Conservation (phyloP, 2,888 invertebrate genomes). For the Ferrisia virgata region DNA sequence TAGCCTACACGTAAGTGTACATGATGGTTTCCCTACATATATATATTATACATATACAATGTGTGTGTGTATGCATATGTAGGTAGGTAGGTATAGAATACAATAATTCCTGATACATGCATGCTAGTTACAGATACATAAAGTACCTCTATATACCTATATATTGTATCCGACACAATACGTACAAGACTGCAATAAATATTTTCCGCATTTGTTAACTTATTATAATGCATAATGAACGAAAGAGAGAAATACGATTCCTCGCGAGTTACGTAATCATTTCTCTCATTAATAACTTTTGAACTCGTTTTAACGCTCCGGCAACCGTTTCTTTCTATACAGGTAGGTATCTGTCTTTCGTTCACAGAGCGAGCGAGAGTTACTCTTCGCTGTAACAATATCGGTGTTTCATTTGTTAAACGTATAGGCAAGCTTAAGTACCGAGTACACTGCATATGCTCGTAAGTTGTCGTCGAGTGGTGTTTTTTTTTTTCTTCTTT, state of each 20-base stretch:
- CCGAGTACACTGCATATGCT: no score
- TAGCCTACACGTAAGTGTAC: no score
- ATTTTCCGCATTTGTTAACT: background rate
- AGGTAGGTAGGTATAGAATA: no score
- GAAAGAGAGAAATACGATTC: background rate
- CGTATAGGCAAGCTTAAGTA: no score
- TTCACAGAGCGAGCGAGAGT: no score
- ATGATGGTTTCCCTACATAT: background rate
- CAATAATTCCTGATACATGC: background rate
- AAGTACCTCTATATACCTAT: no score
- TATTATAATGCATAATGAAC: background rate
- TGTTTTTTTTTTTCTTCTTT: background rate
- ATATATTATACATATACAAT: no score
- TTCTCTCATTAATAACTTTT: background rate
- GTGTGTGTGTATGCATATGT: no score
- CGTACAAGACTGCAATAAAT: background rate
- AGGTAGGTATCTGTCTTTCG: no score
- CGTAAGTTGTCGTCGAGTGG: background rate
- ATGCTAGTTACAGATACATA: background rate
- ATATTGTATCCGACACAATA: background rate
- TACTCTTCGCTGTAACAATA: background rate
- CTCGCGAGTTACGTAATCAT: background rate
- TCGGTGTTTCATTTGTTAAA: background rate
- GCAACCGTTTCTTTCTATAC: background rate
- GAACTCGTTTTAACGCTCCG: background rate